phyloP scores from a whole-genome alignment of 2,888 invertebrate genomes.

The Drosophila greeni region DNA sequence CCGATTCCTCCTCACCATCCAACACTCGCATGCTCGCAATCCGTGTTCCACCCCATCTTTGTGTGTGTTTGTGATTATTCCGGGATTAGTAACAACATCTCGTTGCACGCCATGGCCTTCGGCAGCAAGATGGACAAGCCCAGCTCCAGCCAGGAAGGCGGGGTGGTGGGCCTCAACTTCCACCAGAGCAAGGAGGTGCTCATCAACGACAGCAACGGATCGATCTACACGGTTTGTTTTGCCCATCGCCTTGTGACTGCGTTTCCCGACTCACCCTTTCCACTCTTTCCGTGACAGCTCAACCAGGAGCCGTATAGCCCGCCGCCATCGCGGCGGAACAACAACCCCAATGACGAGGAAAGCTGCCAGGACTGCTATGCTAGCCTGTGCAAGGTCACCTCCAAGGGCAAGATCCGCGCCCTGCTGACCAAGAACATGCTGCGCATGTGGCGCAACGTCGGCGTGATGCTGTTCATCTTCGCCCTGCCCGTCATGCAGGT shows the following conservation, averaged over 20 bases:
- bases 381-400: constrained; percentile 80
- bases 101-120: constrained; percentile 89
- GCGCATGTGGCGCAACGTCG: constrained; percentile 94
- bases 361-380: constrained; percentile 75
- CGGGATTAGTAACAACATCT: constrained; percentile 85
- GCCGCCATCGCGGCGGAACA: constrained; percentile 71
- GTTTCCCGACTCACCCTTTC: background rate
- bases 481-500: constrained; percentile 96
- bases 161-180: constrained; percentile 92
- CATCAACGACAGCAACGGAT: constrained; percentile 86
- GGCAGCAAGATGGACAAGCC: constrained; percentile 89
- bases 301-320: constrained; percentile 76
- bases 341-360: constrained; percentile 73
- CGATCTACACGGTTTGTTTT: constrained; percentile 77
- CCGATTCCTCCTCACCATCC: constrained; percentile 24
- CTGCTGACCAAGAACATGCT: constrained; percentile 92
- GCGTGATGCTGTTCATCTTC: constrained; percentile 95
- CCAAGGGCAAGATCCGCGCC: constrained; percentile 90
- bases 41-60: constrained; percentile 59
- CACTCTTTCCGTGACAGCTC: constrained; percentile 50
- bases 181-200: constrained; percentile 94
- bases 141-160: constrained; percentile 90
- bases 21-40: constrained; percentile 67
- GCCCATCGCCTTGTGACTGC: background rate
- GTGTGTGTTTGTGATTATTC: constrained; percentile 42